Percentiles rank a stretch among this genome's conserved stretches.
Evolutionary conservation across 2,113 vertebrate species (phyloP).

Genomic region (Tachycineta bicolor): DNA sequence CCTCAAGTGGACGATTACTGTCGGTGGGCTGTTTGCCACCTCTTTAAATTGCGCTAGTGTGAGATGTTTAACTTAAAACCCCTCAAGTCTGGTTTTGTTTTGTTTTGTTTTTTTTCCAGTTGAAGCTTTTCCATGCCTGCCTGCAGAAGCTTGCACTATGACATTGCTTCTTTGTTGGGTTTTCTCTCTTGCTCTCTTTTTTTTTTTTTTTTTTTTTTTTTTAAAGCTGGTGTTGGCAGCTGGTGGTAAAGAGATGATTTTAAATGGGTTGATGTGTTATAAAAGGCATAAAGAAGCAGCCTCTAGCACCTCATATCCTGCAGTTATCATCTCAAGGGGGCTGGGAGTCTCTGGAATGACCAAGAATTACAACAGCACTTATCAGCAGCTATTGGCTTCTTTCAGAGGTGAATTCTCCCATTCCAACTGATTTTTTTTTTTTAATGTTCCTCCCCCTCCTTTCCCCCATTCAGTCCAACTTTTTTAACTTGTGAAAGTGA

Average conservation of each 20-base stretch:
- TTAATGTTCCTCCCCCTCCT: not conserved
- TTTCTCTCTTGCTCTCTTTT: not conserved
- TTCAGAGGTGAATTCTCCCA: not conserved
- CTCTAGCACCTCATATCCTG: not conserved
- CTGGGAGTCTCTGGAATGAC: not conserved
- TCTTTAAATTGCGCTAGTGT: not conserved
- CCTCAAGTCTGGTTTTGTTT: not conserved
- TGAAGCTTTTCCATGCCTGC: not conserved
- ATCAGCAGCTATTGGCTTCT: not conserved
- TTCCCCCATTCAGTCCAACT: not conserved
- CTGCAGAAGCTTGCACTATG: not conserved
- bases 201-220: not conserved
- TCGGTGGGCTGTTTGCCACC: not conserved
- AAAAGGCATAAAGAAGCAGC: not conserved
- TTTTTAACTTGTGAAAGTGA: slow-evolving; percentile 18
- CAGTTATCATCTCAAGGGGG: not conserved
- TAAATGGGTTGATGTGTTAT: not conserved
- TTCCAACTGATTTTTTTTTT: not conserved
- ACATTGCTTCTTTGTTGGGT: not conserved
- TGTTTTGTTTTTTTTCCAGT: not conserved
- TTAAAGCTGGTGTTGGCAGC: not conserved
- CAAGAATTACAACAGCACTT: not conserved
- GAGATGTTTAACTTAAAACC: not conserved
- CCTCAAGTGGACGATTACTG: not conserved
- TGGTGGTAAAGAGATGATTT: not conserved